Conservation (phyloP, 2,888 invertebrate genomes). For the Melieria omissa region DNA sequence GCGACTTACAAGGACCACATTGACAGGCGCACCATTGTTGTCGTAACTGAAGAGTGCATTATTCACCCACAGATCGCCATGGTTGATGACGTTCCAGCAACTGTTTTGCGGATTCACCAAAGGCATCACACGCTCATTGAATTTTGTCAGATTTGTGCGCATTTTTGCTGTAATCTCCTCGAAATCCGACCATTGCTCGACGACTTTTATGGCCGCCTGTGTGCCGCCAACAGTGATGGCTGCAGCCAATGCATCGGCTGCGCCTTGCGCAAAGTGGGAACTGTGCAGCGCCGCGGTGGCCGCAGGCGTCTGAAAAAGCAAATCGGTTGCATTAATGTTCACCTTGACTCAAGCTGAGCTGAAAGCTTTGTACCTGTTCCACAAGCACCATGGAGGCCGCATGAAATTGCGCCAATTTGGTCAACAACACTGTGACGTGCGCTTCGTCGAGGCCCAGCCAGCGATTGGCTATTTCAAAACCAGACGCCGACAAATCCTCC, state of each 20-base stretch:
- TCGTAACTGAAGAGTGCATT: slow-evolving; percentile 66
- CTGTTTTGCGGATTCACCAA: slow-evolving; percentile 46
- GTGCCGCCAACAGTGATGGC: slow-evolving; percentile 48
- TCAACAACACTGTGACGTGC: slow-evolving; percentile 68
- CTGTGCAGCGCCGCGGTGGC: slow-evolving; percentile 37
- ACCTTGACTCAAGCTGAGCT: background rate
- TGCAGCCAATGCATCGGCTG: slow-evolving; percentile 38
- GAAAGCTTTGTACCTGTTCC: slow-evolving; percentile 61
- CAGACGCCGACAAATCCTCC: slow-evolving; percentile 66
- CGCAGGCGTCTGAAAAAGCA: slow-evolving; percentile 42
- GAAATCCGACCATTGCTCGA: slow-evolving; percentile 58
- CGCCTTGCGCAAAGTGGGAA: slow-evolving; percentile 47
- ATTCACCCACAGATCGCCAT: slow-evolving; percentile 69
- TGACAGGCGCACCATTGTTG: slow-evolving; percentile 26
- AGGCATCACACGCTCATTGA: slow-evolving; percentile 48
- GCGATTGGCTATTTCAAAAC: slow-evolving; percentile 68
- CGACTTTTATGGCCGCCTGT: slow-evolving; percentile 42
- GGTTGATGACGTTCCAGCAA: slow-evolving; percentile 65
- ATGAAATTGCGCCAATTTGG: slow-evolving; percentile 69
- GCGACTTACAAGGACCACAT: slow-evolving; percentile 52
- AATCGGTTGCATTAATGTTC: background rate
- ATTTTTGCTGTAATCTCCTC: slow-evolving; percentile 64
- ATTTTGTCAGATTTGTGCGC: slow-evolving; percentile 42
- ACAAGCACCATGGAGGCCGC: slow-evolving; percentile 69
- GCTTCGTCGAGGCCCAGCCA: slow-evolving; percentile 67